Evolutionary conservation across 2,113 vertebrate genomes (phyloP).

Genomic region (Morone chrysops): DNA sequence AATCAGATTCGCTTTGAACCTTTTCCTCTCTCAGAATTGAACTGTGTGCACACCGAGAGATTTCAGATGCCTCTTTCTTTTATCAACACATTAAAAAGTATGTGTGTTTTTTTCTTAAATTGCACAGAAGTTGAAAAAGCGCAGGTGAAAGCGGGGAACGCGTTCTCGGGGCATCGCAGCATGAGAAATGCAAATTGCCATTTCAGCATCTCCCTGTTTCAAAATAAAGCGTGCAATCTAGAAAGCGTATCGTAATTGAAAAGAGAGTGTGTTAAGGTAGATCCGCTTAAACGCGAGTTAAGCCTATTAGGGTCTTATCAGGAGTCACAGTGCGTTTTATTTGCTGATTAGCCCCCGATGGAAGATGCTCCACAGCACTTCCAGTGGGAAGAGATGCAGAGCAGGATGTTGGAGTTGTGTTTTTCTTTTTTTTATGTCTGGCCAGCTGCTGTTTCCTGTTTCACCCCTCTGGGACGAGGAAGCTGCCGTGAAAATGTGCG

Average conservation of each 20-base stretch:
- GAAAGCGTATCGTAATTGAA: conserved; percentile 66
- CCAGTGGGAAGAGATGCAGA: not conserved
- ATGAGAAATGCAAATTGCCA: conserved; percentile 44
- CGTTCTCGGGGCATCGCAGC: not conserved
- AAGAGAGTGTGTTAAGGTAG: conserved; percentile 58
- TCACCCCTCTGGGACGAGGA: conserved; percentile 5
- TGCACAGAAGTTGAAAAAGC: not conserved
- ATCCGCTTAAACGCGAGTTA: conserved; percentile 53
- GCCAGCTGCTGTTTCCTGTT: conserved; percentile 43
- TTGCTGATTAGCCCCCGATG: conserved; percentile 46
- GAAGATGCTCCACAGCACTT: conserved; percentile 24
- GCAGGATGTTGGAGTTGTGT: not conserved
- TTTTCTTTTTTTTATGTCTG: not conserved
- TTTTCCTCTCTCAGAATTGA: conserved; percentile 12
- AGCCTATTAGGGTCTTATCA: conserved; percentile 72
- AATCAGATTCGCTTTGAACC: conserved; percentile 44
- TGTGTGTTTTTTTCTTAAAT: conserved; percentile 31
- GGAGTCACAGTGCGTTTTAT: conserved; percentile 42
- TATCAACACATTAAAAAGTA: conserved; percentile 23
- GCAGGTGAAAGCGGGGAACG: not conserved
- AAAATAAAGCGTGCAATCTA: conserved; percentile 57
- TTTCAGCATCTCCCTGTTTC: conserved; percentile 30
- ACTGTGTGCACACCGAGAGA: not conserved
- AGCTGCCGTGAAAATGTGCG: conserved; percentile 28
- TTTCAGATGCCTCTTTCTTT: conserved; percentile 10